Evolutionary conservation across 2,888 invertebrate species (phyloP).

Genomic region (Leistus spinibarbis): DNA sequence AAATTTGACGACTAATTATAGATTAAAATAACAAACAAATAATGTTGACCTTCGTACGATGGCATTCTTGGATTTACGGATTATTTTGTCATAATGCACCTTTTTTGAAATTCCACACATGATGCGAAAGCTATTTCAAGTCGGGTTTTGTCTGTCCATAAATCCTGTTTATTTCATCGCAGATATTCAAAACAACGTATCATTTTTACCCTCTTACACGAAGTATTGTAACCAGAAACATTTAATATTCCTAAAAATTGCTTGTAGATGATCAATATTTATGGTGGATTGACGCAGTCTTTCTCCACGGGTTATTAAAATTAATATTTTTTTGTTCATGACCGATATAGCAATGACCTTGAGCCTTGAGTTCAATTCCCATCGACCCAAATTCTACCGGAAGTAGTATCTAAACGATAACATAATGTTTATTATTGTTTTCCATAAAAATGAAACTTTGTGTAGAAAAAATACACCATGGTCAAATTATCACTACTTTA

Average conservation of each 20-base stretch:
- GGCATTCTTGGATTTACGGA: neutral
- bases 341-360: slow-evolving; percentile 28
- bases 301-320: neutral
- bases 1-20: neutral
- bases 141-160: neutral
- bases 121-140: neutral
- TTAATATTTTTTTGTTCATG: neutral
- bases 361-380: slow-evolving; percentile 29
- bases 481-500: neutral
- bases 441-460: neutral
- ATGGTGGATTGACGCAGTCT: too few species aligned
- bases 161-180: neutral
- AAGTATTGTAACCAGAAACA: neutral
- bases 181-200: neutral
- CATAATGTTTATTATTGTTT: neutral
- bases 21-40: neutral
- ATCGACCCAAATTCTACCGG: slow-evolving; percentile 26
- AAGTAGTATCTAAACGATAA: slow-evolving; percentile 12
- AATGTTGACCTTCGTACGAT: neutral
- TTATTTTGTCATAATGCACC: neutral
- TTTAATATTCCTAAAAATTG: too few species aligned
- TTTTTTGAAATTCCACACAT: neutral
- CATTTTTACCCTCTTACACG: neutral
- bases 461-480: neutral
- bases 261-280: too few species aligned